Percentiles rank a stretch among this genome's conserved stretches.
These are phyloP conservation scores for Pollimyrus isidori DNA, from an alignment of 2,113 vertebrate species.

Conservation along the genomic window DNA sequence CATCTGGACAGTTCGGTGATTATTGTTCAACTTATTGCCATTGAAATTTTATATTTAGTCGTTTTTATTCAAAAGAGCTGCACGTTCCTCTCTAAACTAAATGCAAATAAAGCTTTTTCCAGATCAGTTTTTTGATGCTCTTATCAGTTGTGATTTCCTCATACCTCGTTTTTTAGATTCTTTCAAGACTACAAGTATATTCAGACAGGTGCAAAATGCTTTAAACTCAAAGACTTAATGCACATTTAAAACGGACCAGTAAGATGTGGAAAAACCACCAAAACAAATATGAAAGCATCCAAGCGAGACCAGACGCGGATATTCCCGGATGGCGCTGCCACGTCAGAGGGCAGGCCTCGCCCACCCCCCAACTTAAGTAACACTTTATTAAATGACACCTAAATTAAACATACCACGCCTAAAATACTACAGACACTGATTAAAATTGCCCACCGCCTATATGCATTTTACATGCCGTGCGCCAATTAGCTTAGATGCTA, in stretches of 20 bases:
- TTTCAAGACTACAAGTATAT: neutral
- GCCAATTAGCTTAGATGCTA: neutral
- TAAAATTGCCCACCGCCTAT: neutral
- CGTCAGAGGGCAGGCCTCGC: constrained; percentile 62
- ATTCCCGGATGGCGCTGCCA: constrained; percentile 61
- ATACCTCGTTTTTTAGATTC: neutral
- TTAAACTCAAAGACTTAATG: neutral
- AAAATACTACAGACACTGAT: neutral
- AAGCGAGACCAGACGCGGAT: constrained; percentile 17
- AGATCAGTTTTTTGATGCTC: neutral
- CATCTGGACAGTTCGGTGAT: neutral
- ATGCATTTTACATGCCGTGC: neutral
- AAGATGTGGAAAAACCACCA: neutral
- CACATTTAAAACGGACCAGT: neutral
- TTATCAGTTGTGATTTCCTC: neutral
- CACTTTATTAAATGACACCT: neutral
- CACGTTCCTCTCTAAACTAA: neutral
- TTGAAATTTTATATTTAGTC: neutral
- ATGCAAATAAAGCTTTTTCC: neutral
- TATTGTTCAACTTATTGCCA: neutral
- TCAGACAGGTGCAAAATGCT: neutral
- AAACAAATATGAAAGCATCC: neutral
- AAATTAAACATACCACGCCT: neutral
- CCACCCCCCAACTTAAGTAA: constrained; percentile 7
- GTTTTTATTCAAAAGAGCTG: neutral